Conservation (phyloP, 2,888 invertebrate genomes). For the Clanis bilineata region DNA sequence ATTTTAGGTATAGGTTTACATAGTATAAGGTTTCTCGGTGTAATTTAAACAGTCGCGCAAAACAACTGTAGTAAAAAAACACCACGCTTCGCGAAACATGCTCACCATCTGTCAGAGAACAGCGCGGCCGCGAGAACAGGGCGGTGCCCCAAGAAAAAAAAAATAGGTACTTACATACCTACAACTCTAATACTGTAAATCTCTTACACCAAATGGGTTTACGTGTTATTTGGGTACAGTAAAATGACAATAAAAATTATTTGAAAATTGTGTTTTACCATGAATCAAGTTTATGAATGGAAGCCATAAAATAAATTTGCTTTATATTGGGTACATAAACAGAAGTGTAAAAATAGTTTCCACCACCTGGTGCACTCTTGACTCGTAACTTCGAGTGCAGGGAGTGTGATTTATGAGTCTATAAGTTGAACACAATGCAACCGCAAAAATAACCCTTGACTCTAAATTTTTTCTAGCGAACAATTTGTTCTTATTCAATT, state of each 20-base stretch:
- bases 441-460: constrained; percentile 78
- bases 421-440: constrained; percentile 62
- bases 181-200: no score
- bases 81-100: constrained; percentile 70
- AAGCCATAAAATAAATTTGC: constrained; percentile 71
- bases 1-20: constrained; percentile 46
- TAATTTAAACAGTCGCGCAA: constrained; percentile 64
- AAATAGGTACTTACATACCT: constrained; percentile 23
- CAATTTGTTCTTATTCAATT: constrained; percentile 50
- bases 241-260: constrained; percentile 11
- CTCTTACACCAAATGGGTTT: constrained; percentile 12
- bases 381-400: constrained; percentile 58
- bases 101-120: constrained; percentile 59
- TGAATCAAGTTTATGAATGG: constrained; percentile 70
- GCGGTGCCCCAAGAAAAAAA: constrained; percentile 30
- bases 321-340: constrained; percentile 66
- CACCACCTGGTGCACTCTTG: constrained; percentile 72
- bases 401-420: constrained; percentile 69
- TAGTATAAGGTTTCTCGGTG: constrained; percentile 65
- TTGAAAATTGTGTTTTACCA: constrained; percentile 30
- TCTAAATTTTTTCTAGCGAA: constrained; percentile 53
- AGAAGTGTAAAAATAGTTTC: constrained; percentile 67
- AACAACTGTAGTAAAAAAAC: constrained; percentile 67
- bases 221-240: constrained; percentile 9
- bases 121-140: constrained; percentile 18